Conservation (phyloP, 2,888 invertebrate species). For the Lagria hirta region DNA sequence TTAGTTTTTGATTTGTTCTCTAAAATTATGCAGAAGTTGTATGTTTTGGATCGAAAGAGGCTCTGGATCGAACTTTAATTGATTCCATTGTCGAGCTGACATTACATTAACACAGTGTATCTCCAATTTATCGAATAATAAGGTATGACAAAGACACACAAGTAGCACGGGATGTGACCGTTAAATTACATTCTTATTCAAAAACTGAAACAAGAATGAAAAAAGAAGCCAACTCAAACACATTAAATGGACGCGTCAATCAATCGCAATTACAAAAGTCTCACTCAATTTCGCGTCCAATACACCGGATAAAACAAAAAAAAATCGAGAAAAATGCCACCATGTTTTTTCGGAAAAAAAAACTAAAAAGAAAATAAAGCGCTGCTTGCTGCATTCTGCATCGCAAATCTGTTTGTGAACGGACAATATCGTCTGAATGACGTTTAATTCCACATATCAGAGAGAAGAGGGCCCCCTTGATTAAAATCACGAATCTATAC, state of each 20-base stretch:
- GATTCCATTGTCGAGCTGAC: slow-evolving; percentile 26
- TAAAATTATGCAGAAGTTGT: slow-evolving; percentile 14
- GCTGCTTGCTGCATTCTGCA: slow-evolving; percentile 35
- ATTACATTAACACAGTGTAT: slow-evolving; percentile 26
- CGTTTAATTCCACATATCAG: slow-evolving; percentile 52
- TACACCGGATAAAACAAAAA: slow-evolving; percentile 21
- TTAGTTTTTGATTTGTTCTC: slow-evolving; percentile 23
- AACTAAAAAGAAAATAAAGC: too few species aligned
- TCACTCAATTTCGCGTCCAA: slow-evolving; percentile 23
- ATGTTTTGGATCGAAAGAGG: slow-evolving; percentile 18
- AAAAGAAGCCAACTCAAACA: slow-evolving; percentile 32
- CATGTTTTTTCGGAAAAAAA: slow-evolving; percentile 24
- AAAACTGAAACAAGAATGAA: slow-evolving; percentile 40
- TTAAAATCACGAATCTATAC: slow-evolving; percentile 50
- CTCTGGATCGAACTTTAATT: slow-evolving; percentile 29
- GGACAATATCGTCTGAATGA: slow-evolving; percentile 50
- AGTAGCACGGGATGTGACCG: slow-evolving; percentile 38
- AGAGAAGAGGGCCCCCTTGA: slow-evolving; percentile 50
- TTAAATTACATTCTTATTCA: slow-evolving; percentile 42
- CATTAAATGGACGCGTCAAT: slow-evolving; percentile 33
- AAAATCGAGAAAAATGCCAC: slow-evolving; percentile 21
- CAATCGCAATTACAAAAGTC: slow-evolving; percentile 28
- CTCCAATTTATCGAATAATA: slow-evolving; percentile 25
- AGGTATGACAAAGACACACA: slow-evolving; percentile 28
- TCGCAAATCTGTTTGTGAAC: slow-evolving; percentile 47